Evolutionary conservation across 1,140 invertebrate species (phyloP), one percentile per base, ranked within the genome.

Genomic region (Condylostylus longicornis): DNA sequence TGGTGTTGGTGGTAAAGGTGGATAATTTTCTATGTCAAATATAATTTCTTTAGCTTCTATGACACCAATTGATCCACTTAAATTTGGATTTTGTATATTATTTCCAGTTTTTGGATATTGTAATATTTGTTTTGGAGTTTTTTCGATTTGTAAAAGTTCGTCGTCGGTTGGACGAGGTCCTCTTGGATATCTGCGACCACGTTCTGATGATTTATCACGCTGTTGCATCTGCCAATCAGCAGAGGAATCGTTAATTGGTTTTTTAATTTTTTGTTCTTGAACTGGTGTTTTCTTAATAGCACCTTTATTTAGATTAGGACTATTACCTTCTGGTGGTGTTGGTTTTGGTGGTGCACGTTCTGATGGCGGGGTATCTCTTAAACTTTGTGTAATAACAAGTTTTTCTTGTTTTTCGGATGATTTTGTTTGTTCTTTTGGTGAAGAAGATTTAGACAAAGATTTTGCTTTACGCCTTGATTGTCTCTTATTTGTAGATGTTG

Each of bases 311-410:
- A 25, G 28, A 23, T 18, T 29, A 12, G 17, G 5, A 5, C 19
- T n/a, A 21, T 36, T n/a, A 7, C 2, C 29, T 13, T 20, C 12
- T 10, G 30, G 20, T 4, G 19, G 37, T 10, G 37, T 53, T 21
- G 55, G 55, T 40, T 58, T 58, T 5, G 53, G 46, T n/a, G 55
- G 55, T 10, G 55, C 55, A 28, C 51, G 49, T 19, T 58, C 55
- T 36, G 43, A 35, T 8, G 55, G 55, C 37, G 55, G 55, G 33
- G 53, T 58, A 38, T 58, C 55, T 23, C 48, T 46, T 18, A 32
- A 41, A 43, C 55, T 58, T 47, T 54, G 53, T 25, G 54, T 58
- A 54, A 58, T 54, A 52, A 51, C 43, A 44, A 48, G 45, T 46
- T 48, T 53, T 42, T 52, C 49, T 41, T 53, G 22, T 12, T 12